phyloP scores from a whole-genome alignment of 2,113 vertebrate species.

The Alligator sinensis region DNA sequence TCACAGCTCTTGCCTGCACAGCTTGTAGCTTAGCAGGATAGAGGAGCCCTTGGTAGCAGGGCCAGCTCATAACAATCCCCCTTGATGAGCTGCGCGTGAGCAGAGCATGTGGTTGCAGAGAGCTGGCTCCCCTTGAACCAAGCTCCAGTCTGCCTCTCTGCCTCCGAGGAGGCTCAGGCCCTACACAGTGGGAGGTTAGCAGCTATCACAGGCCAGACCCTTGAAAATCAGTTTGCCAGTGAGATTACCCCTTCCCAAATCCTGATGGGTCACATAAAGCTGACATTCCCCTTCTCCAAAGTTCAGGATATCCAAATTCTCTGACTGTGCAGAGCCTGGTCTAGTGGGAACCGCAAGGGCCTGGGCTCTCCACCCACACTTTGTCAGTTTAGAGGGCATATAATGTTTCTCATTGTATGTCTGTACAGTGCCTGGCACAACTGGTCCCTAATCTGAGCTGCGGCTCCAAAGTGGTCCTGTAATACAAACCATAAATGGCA shows the following conservation, averaged over 20 bases:
- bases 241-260: background rate
- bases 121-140: background rate
- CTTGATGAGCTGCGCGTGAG: background rate
- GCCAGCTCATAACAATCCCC: accelerated
- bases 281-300: background rate
- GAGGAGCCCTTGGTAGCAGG: accelerated
- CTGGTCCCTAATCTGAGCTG: background rate
- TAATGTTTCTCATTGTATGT: background rate
- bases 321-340: background rate
- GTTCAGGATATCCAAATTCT: background rate
- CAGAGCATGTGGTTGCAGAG: accelerated
- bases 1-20: background rate
- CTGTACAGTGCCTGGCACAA: background rate
- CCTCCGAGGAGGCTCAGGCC: background rate
- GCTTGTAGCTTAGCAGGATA: accelerated
- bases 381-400: background rate
- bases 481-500: background rate
- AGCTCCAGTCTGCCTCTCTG: background rate
- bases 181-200: background rate
- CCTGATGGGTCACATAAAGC: background rate
- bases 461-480: background rate
- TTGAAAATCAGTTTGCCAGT: too few species aligned
- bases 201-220: background rate
- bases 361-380: too few species aligned
- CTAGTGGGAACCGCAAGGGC: background rate